phyloP scores from a whole-genome alignment of 2,888 invertebrate species.

The Calameuta idolon region DNA sequence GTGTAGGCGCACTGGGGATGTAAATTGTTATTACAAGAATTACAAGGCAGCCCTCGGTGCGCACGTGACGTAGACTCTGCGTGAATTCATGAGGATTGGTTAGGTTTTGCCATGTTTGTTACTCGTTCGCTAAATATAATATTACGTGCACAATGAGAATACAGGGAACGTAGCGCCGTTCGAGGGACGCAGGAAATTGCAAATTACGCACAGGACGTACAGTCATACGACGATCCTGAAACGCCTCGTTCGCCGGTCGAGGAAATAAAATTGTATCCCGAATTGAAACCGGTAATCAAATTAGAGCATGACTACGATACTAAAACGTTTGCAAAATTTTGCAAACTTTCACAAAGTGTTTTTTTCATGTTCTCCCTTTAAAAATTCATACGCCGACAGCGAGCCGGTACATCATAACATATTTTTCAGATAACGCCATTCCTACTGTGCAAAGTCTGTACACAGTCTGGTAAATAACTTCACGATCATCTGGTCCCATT shows the following conservation, averaged over 20 bases:
- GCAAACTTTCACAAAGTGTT: not conserved
- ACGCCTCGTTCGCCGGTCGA: constrained; percentile 31
- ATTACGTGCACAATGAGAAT: constrained; percentile 15
- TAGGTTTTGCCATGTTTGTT: not conserved
- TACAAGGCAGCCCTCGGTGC: not conserved
- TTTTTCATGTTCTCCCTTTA: not conserved
- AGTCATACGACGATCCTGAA: constrained; percentile 20
- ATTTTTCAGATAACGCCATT: no score
- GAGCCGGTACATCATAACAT: no score
- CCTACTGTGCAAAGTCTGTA: no score
- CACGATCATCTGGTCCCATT: not conserved
- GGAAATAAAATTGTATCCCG: constrained; percentile 50
- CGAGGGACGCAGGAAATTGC: constrained; percentile 51
- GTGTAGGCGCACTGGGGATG: not conserved
- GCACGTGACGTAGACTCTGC: not conserved
- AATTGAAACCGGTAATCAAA: constrained; percentile 53
- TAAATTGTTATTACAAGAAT: not conserved
- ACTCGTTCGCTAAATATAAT: constrained; percentile 17
- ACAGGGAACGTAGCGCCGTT: not conserved
- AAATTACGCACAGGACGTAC: constrained; percentile 54
- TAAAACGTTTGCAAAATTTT: not conserved
- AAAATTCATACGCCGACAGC: not conserved
- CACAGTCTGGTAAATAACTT: no score
- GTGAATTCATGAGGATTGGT: not conserved
- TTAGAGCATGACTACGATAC: constrained; percentile 22